Percentiles rank a stretch among this genome's conserved stretches.
Conservation (phyloP, 1,140 invertebrate genomes). For the Diploscapter pachys region DNA sequence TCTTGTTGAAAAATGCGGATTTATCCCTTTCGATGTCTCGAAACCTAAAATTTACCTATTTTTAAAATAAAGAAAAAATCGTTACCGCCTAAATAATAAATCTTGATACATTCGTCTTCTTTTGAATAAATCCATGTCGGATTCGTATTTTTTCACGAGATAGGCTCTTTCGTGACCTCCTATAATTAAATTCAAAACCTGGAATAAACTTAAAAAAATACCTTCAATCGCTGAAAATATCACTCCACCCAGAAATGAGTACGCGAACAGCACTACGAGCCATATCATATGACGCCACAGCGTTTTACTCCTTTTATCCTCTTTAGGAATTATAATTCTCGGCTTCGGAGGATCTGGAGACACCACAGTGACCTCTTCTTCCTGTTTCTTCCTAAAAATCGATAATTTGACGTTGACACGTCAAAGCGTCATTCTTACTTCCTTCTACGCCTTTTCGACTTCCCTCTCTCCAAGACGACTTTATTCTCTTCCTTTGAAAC, state of each 20-base stretch:
- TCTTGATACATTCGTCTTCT: slow-evolving; percentile 32
- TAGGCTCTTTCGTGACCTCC: slow-evolving; percentile 28
- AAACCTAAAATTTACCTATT: slow-evolving; percentile 24
- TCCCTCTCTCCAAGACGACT: no score
- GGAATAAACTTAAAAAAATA: slow-evolving; percentile 1
- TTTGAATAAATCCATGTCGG: slow-evolving; percentile 27
- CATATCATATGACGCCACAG: slow-evolving; percentile 30
- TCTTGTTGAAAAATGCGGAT: slow-evolving; percentile 12
- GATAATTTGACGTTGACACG: not conserved
- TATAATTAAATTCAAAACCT: slow-evolving; percentile 5
- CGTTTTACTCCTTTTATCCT: slow-evolving; percentile 29
- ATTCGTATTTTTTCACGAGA: slow-evolving; percentile 26
- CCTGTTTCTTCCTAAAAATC: slow-evolving; percentile 8
- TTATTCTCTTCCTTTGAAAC: no score
- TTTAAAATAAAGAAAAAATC: not conserved
- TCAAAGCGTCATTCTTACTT: no score
- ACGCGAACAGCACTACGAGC: slow-evolving; percentile 27
- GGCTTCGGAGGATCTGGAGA: slow-evolving; percentile 13
- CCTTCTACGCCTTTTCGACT: no score
- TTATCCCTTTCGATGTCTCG: slow-evolving; percentile 29
- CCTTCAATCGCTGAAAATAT: slow-evolving; percentile 37
- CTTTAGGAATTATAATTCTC: slow-evolving; percentile 28
- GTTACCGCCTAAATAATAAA: slow-evolving; percentile 26
- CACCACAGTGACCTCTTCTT: not conserved
- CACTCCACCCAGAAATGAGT: slow-evolving; percentile 30